phyloP scores from a whole-genome alignment of 1,140 invertebrate species.

The Drosophila orosa region DNA sequence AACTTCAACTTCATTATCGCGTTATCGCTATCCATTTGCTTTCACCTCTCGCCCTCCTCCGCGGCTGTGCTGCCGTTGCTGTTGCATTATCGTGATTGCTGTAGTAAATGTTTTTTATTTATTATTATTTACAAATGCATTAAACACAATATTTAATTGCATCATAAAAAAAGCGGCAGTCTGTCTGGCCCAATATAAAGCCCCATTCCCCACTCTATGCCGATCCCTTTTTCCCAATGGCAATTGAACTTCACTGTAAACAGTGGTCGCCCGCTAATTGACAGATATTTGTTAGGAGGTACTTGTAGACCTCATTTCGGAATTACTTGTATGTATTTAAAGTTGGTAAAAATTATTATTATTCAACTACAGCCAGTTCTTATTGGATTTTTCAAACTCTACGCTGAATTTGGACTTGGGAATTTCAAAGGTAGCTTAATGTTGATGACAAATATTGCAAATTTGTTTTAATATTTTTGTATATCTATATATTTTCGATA shows the following conservation, averaged over 20 bases:
- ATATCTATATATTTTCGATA: not conserved
- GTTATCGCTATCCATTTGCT: slow-evolving; percentile 27
- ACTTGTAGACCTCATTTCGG: not conserved
- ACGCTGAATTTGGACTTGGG: not conserved
- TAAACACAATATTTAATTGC: slow-evolving; percentile 82
- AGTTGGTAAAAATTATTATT: not conserved
- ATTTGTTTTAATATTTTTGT: no score
- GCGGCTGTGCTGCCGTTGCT: not conserved
- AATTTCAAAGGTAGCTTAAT: not conserved
- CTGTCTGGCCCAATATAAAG: slow-evolving; percentile 40
- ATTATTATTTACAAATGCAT: slow-evolving; percentile 82
- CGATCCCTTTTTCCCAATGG: slow-evolving; percentile 13
- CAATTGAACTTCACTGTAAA: slow-evolving; percentile 30
- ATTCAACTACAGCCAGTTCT: not conserved
- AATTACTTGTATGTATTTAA: not conserved
- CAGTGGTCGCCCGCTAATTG: slow-evolving; percentile 25
- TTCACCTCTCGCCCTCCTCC: not conserved
- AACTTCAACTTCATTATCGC: slow-evolving; percentile 71
- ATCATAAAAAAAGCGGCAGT: slow-evolving; percentile 38
- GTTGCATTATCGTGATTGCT: slow-evolving; percentile 67
- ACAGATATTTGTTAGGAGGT: not conserved
- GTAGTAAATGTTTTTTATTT: slow-evolving; percentile 75
- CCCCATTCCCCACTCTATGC: slow-evolving; percentile 7
- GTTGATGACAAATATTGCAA: not conserved
- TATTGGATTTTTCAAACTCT: not conserved